Evolutionary conservation across 2,888 invertebrate species (phyloP), one percentile per base, ranked within the genome.

Genomic region (Drosophila meridionalis): DNA sequence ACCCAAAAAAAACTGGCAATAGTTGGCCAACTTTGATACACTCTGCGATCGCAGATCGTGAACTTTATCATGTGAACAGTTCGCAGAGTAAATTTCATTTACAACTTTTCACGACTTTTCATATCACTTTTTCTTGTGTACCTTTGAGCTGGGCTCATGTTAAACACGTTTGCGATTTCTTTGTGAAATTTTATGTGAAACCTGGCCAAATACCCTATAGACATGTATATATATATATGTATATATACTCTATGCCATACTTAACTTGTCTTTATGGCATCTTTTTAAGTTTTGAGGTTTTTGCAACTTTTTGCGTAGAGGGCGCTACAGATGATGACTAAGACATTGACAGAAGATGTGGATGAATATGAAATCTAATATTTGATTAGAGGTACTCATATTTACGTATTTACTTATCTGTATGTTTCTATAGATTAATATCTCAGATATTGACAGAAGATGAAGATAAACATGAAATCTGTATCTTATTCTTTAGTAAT

Each of bases 1-100:
- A 30, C 52, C 45, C 42, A 72, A 72, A 28, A 71, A 71, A 61
- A 20, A 12, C 34, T 12, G 34, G 20, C 52, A 20, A 11, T 52
- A 20, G 9, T 32, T 34, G 20, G 12, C 30, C 30, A 28, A 8
- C 1, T n/a, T 28, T 4, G 8, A 53, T 38, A 53, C 36, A 28
- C 53, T 38, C 28, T 9, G 14, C 53, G 9, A 14, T 8, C 36
- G 12, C 12, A 38, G 28, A 28, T 14, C 28, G 38, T 38, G 28
- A 36, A 14, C 28, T 38, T 14, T 8, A n/a, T 12, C 11, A 32
- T 11, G 32, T 8, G 1, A 4, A 14, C 28, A 28, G 36, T 12
- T 26, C 53, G 8, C 4, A 1, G 36, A 14, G 20, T 52, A 6
- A 26, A 36, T 36, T 36, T 12, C 34, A 38, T 55, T 14, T 14